Percentiles rank a stretch among this genome's conserved stretches.
phyloP scores from a whole-genome alignment of 2,888 invertebrate species.

The Platycnemis pennipes region DNA sequence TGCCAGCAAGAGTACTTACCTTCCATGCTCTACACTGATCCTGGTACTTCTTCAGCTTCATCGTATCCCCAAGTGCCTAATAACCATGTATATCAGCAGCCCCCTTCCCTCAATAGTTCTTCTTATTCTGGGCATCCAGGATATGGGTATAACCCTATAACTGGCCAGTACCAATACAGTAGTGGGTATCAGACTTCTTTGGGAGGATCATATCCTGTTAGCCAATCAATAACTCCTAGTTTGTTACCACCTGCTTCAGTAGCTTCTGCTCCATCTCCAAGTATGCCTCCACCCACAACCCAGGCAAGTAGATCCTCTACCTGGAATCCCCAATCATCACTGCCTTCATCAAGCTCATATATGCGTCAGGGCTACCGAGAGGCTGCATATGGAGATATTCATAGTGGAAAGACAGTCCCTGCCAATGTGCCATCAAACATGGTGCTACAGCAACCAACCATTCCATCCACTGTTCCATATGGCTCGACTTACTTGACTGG shows the following conservation, averaged over 20 bases:
- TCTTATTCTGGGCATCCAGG: slow-evolving; percentile 82
- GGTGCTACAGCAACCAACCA: not conserved
- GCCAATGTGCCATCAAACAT: not conserved
- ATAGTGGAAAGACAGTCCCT: slow-evolving; percentile 26
- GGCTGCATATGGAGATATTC: slow-evolving; percentile 45
- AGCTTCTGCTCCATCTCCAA: slow-evolving; percentile 29
- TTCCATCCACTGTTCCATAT: slow-evolving; percentile 55
- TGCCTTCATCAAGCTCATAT: not conserved
- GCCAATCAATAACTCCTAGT: slow-evolving; percentile 74
- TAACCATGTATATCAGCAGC: slow-evolving; percentile 41
- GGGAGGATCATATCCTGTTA: slow-evolving; percentile 73
- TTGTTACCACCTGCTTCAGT: slow-evolving; percentile 33
- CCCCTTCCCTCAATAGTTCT: slow-evolving; percentile 68
- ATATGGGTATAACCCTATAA: slow-evolving; percentile 82
- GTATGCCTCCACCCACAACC: not conserved
- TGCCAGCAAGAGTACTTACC: slow-evolving; percentile 16
- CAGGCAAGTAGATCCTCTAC: not conserved
- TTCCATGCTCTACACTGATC: not conserved
- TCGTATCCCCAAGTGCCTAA: slow-evolving; percentile 35
- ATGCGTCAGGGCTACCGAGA: slow-evolving; percentile 59
- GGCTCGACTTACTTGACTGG: slow-evolving; percentile 48
- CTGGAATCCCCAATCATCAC: slow-evolving; percentile 28
- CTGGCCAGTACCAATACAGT: slow-evolving; percentile 83
- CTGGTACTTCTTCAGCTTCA: not conserved
- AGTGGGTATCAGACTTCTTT: slow-evolving; percentile 82